A percentile compares a stretch with the other conserved stretches of the same genome.
These are phyloP conservation scores for Liparis tanakae DNA, from an alignment of 2,797 vertebrate genomes.

Conservation along the genomic window DNA sequence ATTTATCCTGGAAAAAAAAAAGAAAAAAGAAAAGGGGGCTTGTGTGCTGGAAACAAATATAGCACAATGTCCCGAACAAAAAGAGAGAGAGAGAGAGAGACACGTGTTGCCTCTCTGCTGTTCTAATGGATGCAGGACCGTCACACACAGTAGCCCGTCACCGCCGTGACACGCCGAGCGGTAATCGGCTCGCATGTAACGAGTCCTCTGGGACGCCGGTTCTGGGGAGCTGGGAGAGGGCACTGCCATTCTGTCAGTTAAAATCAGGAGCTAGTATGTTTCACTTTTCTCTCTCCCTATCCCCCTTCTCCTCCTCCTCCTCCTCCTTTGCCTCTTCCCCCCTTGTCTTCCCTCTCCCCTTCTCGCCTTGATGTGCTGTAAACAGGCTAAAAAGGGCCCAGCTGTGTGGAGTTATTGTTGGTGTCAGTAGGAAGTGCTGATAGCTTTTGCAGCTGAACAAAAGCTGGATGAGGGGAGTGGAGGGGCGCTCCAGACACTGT, in stretches of 20 bases:
- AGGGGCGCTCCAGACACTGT: constrained; percentile 88
- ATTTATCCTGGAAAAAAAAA: constrained; percentile 47
- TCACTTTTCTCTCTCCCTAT: constrained; percentile 81
- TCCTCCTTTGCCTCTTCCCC: constrained; percentile 74
- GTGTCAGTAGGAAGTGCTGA: constrained; percentile 91
- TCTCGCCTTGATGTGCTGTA: constrained; percentile 87
- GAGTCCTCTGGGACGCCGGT: constrained; percentile 52
- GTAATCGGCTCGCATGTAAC: constrained; percentile 51
- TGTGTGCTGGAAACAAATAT: constrained; percentile 41
- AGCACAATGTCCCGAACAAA: constrained; percentile 38
- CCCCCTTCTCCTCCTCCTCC: constrained; percentile 57
- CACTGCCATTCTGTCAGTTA: constrained; percentile 77
- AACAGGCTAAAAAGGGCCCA: constrained; percentile 90
- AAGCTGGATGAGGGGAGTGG: constrained; percentile 89
- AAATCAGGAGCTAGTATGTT: constrained; percentile 86
- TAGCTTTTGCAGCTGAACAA: constrained; percentile 92
- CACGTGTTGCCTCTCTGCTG: constrained; percentile 42
- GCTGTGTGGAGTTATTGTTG: constrained; percentile 91
- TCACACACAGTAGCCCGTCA: constrained; percentile 60
- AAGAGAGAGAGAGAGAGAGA: neutral
- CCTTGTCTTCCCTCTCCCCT: constrained; percentile 69
- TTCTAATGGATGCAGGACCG: constrained; percentile 49
- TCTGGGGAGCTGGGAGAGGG: constrained; percentile 51
- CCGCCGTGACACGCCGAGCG: constrained; percentile 32
- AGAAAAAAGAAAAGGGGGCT: constrained; percentile 17